Percentiles rank a stretch among this genome's conserved stretches.
phyloP scores from a whole-genome alignment of 2,888 invertebrate genomes.

The Nephrotoma flavescens region DNA sequence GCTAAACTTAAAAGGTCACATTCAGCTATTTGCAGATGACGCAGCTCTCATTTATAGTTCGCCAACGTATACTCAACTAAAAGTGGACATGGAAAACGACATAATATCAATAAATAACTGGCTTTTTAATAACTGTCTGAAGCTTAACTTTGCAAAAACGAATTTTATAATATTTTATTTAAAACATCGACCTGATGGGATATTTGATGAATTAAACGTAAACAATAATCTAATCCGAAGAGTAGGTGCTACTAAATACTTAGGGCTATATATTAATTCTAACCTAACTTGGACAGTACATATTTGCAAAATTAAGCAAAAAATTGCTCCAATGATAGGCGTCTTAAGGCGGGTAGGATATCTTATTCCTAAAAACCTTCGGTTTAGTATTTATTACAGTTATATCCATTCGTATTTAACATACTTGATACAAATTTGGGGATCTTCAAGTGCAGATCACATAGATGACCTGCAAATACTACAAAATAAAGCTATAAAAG shows the following conservation, averaged over 20 bases:
- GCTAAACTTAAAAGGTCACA: no score
- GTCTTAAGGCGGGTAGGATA: not conserved
- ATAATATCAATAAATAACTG: not conserved
- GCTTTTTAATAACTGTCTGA: not conserved
- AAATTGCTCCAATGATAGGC: not conserved
- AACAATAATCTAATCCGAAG: not conserved
- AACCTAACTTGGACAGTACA: no score
- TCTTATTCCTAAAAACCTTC: not conserved
- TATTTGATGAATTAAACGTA: not conserved
- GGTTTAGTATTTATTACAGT: not conserved
- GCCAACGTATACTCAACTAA: no score
- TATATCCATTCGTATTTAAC: not conserved
- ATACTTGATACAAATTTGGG: not conserved
- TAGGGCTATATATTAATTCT: not conserved
- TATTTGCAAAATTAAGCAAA: not conserved
- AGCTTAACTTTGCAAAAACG: not conserved
- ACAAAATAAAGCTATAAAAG: no score
- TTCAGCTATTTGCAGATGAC: no score
- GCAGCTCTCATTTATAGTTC: no score
- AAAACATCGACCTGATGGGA: no score
- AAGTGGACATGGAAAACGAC: not conserved
- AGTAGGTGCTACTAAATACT: not conserved
- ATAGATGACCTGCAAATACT: no score
- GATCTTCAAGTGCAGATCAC: not conserved
- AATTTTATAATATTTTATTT: no score